These are phyloP conservation scores for Antheraea assamensis DNA, from an alignment of 2,888 invertebrate species.

Conservation along the genomic window DNA sequence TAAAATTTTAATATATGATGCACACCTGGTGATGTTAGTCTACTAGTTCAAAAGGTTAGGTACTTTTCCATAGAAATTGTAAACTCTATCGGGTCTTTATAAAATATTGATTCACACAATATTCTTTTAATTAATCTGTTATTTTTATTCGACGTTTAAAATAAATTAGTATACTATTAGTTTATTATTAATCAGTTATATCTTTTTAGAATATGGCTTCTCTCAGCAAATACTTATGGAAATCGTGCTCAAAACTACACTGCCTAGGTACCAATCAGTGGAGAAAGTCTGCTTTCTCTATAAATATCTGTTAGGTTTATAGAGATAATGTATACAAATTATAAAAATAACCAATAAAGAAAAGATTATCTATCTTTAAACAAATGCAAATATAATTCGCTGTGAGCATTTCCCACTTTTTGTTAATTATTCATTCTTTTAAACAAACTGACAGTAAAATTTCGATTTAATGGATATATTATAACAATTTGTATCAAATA, in stretches of 20 bases:
- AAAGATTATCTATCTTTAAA: neutral
- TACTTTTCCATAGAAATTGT: neutral
- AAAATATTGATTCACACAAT: neutral
- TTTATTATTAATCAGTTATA: neutral
- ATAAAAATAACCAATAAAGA: neutral
- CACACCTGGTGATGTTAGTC: neutral
- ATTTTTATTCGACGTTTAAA: neutral
- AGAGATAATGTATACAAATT: slow-evolving; percentile 23
- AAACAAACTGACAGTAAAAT: neutral
- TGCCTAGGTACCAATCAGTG: slow-evolving; percentile 39
- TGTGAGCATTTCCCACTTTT: neutral
- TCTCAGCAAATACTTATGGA: slow-evolving; percentile 10
- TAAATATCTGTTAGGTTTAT: slow-evolving; percentile 43
- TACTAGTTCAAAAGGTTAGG: neutral
- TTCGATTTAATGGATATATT: neutral
- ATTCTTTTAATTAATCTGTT: neutral
- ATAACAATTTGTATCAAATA: neutral
- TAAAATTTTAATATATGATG: neutral
- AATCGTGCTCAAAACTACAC: slow-evolving; percentile 28
- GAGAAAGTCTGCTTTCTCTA: slow-evolving; percentile 74
- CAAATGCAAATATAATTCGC: neutral
- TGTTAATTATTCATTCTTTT: neutral
- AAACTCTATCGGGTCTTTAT: neutral
- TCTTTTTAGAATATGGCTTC: neutral
- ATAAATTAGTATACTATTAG: neutral